Conservation (phyloP, 1,140 invertebrate species). For the Zaprionus nigranus region DNA sequence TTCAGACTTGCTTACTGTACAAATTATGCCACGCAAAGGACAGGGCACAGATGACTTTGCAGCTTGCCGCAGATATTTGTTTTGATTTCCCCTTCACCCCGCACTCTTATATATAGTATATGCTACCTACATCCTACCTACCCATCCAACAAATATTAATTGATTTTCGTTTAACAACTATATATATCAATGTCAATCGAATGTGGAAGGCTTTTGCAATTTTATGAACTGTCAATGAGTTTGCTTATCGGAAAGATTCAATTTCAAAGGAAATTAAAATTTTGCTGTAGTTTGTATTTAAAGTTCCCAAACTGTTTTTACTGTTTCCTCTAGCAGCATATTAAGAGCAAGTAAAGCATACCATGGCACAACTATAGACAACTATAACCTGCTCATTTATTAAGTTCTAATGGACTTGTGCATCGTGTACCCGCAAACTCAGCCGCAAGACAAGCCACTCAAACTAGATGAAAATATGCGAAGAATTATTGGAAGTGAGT, state of each 20-base stretch:
- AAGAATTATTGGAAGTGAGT: conserved; percentile 63
- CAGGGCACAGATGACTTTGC: not conserved
- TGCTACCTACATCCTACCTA: too few species aligned
- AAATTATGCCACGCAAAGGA: conserved; percentile 7
- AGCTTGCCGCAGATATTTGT: conserved; percentile 4
- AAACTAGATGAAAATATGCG: conserved; percentile 63
- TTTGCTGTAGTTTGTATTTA: too few species aligned
- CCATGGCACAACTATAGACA: not conserved
- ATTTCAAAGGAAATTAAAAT: not conserved
- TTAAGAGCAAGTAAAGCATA: not conserved
- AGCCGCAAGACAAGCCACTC: conserved; percentile 48
- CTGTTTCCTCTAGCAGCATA: too few species aligned
- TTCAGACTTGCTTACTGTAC: conserved; percentile 22
- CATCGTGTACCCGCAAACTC: conserved; percentile 10
- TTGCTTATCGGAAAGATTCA: not conserved
- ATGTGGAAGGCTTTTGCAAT: not conserved
- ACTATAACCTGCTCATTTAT: conserved; percentile 67
- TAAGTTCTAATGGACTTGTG: conserved; percentile 68
- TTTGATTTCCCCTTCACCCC: not conserved
- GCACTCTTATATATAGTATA: not conserved
- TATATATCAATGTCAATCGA: conserved; percentile 21
- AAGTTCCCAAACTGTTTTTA: too few species aligned
- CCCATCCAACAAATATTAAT: not conserved
- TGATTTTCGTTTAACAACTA: conserved; percentile 26
- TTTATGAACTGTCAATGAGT: not conserved